phyloP scores from a whole-genome alignment of 2,888 invertebrate species.

The Drosophila maculinotata region DNA sequence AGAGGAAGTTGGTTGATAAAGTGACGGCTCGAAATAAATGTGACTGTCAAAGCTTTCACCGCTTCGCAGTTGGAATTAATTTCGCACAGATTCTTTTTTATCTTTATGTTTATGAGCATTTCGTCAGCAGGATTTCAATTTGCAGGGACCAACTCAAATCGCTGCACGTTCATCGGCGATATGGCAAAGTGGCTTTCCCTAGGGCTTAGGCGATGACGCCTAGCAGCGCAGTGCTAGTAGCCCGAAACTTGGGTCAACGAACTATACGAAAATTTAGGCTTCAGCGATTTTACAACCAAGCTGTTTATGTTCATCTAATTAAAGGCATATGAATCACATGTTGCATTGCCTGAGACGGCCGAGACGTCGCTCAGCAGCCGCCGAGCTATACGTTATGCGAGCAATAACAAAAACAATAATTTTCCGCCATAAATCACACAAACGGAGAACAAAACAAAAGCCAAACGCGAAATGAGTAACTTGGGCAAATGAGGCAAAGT shows the following conservation, averaged over 20 bases:
- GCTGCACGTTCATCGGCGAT: conserved; percentile 80
- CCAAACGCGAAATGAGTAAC: conserved; percentile 57
- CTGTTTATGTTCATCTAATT: conserved; percentile 50
- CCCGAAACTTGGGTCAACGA: conserved; percentile 48
- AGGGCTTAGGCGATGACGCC: conserved; percentile 26
- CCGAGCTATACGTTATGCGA: conserved; percentile 27
- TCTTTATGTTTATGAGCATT: conserved; percentile 66
- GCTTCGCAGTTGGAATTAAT: conserved; percentile 68
- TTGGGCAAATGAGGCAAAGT: conserved; percentile 24
- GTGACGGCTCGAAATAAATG: conserved; percentile 30
- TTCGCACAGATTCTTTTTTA: conserved; percentile 67
- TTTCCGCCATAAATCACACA: conserved; percentile 73
- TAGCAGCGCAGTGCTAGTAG: conserved; percentile 1
- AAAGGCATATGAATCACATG: conserved; percentile 71
- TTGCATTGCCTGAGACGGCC: conserved; percentile 49
- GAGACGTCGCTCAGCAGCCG: conserved; percentile 10
- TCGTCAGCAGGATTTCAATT: conserved; percentile 68
- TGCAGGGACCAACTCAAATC: conserved; percentile 57
- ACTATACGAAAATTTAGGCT: conserved; percentile 36
- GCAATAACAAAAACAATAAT: conserved; percentile 57
- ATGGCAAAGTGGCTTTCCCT: conserved; percentile 55
- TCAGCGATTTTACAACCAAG: conserved; percentile 24
- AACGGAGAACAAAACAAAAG: conserved; percentile 67
- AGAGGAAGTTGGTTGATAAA: conserved; percentile 55
- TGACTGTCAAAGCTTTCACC: conserved; percentile 55